phyloP scores from a whole-genome alignment of 2,113 vertebrate genomes.

The Dermatemys mawii region DNA sequence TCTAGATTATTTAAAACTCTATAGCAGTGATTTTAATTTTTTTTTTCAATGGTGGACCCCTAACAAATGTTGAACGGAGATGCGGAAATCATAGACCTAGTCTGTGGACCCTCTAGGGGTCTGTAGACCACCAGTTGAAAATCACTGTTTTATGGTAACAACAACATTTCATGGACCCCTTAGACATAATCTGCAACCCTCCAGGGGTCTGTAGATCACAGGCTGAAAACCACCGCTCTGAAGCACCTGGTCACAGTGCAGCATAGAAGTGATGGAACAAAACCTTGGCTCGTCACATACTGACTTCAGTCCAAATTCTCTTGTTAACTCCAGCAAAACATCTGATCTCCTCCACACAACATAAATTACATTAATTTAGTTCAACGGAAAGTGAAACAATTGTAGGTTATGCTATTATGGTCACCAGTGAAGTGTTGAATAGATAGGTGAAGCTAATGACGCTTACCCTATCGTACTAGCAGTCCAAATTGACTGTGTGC shows the following conservation, averaged over 20 bases:
- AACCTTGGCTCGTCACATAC: not conserved
- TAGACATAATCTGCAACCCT: no score
- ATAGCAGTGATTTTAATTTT: not conserved
- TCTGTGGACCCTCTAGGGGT: no score
- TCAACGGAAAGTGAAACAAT: not conserved
- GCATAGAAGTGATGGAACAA: not conserved
- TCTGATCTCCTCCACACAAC: not conserved
- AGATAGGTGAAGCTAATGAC: not conserved
- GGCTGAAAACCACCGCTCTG: no score
- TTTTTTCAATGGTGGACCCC: no score
- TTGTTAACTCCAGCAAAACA: not conserved
- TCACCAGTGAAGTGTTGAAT: not conserved
- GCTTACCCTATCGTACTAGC: not conserved
- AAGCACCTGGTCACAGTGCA: not conserved
- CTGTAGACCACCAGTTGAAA: no score
- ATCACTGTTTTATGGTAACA: no score
- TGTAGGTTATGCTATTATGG: not conserved
- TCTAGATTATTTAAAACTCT: not conserved
- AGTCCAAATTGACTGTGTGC: fast-evolving
- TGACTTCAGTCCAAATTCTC: not conserved
- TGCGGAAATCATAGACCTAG: no score
- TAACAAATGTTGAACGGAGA: no score
- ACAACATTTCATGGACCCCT: no score
- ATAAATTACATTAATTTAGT: not conserved
- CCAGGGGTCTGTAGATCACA: no score